Conservation (phyloP, 1,140 invertebrate species). For the Helicorthomorpha holstii region DNA sequence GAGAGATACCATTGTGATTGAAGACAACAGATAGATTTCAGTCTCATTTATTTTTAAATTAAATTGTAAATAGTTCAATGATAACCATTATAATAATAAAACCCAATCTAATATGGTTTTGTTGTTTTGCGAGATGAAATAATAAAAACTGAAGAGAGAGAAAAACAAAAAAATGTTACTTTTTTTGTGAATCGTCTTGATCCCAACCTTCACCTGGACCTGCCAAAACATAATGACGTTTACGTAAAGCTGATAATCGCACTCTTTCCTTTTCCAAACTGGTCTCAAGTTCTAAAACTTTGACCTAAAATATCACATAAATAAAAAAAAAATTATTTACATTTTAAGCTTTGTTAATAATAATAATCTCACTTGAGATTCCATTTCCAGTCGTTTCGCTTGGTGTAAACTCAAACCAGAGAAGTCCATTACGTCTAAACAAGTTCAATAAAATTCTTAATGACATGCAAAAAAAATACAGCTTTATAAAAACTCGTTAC, state of each 20-base stretch:
- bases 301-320: conserved; percentile 21
- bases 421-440: conserved; percentile 77
- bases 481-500: conserved; percentile 26
- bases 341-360: conserved; percentile 19
- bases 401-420: conserved; percentile 76
- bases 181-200: too few species aligned
- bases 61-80: too few species aligned
- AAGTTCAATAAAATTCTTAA: conserved; percentile 17
- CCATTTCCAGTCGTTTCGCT: conserved; percentile 89
- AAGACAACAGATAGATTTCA: conserved; percentile 25
- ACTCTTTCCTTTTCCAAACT: conserved; percentile 71
- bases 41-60: too few species aligned
- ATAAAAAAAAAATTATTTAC: conserved; percentile 15
- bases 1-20: conserved; percentile 39
- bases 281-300: conserved; percentile 77
- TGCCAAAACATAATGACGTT: conserved; percentile 81
- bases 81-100: too few species aligned
- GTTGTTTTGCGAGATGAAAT: too few species aligned
- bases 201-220: conserved; percentile 40
- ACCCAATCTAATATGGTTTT: too few species aligned
- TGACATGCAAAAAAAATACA: background rate
- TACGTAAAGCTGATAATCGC: conserved; percentile 62
- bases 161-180: too few species aligned
- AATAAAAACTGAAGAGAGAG: too few species aligned
- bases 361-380: conserved; percentile 56